phyloP scores from a whole-genome alignment of 2,888 invertebrate species.

The Drosophila neotestacea region DNA sequence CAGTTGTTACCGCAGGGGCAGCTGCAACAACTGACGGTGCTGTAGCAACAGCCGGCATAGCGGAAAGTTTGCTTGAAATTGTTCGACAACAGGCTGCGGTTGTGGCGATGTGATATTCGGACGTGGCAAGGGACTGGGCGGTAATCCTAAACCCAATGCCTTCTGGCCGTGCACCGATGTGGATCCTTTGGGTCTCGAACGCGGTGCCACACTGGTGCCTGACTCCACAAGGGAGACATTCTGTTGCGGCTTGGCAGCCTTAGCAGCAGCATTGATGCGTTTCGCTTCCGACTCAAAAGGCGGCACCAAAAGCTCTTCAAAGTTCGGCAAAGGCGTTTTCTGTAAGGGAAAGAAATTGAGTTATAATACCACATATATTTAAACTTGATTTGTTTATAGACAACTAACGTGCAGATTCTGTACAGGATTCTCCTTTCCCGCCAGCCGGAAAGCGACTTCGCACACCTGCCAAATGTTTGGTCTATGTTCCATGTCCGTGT shows the following conservation, averaged over 20 bases:
- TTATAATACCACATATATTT: too few relatives aligned
- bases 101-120: slow-evolving; percentile 85
- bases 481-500: slow-evolving; percentile 92
- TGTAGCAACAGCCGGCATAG: slow-evolving; percentile 64
- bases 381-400: too few relatives aligned
- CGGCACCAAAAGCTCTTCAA: slow-evolving; percentile 89
- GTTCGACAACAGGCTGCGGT: slow-evolving; percentile 83
- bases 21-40: slow-evolving; percentile 26
- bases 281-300: slow-evolving; percentile 90
- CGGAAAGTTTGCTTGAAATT: slow-evolving; percentile 85
- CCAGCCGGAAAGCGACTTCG: slow-evolving; percentile 89
- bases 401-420: slow-evolving; percentile 91
- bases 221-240: slow-evolving; percentile 87
- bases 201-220: slow-evolving; percentile 92
- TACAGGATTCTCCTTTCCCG: slow-evolving; percentile 91
- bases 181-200: slow-evolving; percentile 92
- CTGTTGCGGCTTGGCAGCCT: slow-evolving; percentile 83
- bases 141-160: slow-evolving; percentile 86
- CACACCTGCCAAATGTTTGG: slow-evolving; percentile 96
- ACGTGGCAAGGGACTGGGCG: slow-evolving; percentile 86
- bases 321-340: slow-evolving; percentile 88
- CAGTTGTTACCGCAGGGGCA: slow-evolving; percentile 85
- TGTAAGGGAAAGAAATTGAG: slow-evolving; percentile 81
- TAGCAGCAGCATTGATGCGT: slow-evolving; percentile 83
- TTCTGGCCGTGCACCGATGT: slow-evolving; percentile 83